Percentiles rank a stretch among this genome's conserved stretches.
Conservation (phyloP, 30 jellyfish, hydroid and myxozoan genomes). For the Aurelia aurita region DNA sequence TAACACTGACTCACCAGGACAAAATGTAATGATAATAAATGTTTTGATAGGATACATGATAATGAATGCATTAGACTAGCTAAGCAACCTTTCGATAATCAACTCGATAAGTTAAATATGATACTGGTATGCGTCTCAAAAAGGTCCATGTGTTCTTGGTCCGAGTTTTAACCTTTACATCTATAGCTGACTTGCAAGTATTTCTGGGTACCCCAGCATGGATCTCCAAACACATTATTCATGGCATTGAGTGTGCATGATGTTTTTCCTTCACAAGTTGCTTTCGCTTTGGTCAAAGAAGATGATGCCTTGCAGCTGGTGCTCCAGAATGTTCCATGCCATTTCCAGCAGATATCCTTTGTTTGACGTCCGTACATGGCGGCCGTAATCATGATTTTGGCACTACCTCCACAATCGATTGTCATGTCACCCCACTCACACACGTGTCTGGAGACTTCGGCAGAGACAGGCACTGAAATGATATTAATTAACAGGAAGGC, state of each 20-base stretch:
- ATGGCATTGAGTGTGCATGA: slow-evolving; percentile 8
- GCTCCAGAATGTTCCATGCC: not conserved
- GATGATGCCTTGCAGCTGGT: not conserved
- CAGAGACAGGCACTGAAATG: slow-evolving; percentile 9
- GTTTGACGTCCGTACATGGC: slow-evolving; percentile 31
- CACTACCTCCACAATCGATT: slow-evolving; percentile 10
- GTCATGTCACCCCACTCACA: not conserved
- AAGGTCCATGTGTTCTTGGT: too few species aligned
- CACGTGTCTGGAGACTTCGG: slow-evolving; percentile 3
- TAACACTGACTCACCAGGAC: too few species aligned
- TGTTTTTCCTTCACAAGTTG: slow-evolving; percentile 15
- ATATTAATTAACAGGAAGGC: not conserved
- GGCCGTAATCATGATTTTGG: not conserved
- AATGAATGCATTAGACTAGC: too few species aligned
- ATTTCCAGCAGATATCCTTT: slow-evolving; percentile 13
- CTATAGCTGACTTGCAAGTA: slow-evolving; percentile 15
- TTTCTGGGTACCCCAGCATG: slow-evolving; percentile 18
- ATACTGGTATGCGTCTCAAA: too few species aligned
- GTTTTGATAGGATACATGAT: too few species aligned
- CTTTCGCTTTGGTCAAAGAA: not conserved
- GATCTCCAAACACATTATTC: slow-evolving; percentile 38
- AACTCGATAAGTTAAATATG: too few species aligned
- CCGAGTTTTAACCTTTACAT: not conserved
- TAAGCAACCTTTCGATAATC: too few species aligned
- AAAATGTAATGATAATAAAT: too few species aligned